Base-by-base conservation (phyloP, 2,113 vertebrate genomes). In the Apteryx mantelli region DNA sequence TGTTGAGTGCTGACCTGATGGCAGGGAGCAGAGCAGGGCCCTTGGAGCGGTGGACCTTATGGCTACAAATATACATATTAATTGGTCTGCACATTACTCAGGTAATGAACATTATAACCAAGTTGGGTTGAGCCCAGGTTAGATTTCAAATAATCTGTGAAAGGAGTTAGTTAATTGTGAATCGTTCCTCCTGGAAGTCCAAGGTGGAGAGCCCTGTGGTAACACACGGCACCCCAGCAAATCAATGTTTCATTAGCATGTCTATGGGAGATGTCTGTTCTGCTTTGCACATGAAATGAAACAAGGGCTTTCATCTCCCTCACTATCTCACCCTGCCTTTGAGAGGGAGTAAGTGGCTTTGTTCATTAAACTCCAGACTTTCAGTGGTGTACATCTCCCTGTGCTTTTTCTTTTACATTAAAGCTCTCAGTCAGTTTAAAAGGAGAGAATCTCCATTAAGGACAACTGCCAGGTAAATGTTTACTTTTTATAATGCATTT, bases 221-320 rank as follows among this genome's bases (percentile, higher is more conserved):
- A 94, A 92, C 61, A 96, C 75, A 73, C 26, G 3, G 84, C 98
- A 98, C 97, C 97, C 97, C 96, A 97, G 97, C 97, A 82, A 96
- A 98, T 98, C 98, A 97, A 98, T 97, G 98, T 98, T 98, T 99
- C 98, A 99, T 99, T 99, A 99, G 98, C 98, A 98, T 99, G 98
- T 98, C 98, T 98, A 98, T 98, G 98, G 98, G 98, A 98, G 98
- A 98, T 98, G 98, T 98, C 98, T 99, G 98, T 98, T 97, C 88
- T 97, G 60, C 56, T 99, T 99, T 98, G 98, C 98, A 98, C 98
- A 98, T 98, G 97, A 99, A 98, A 98, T 95, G 93, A 87, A 97
- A 93, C 77, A 78, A 58, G 77, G 93, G 92, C 96, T 97, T 97
- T 97, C 94, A 96, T 97, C 96, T 97, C 83, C 76, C 68, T 56